phyloP scores from a whole-genome alignment of 2,888 invertebrate genomes.

The Philonicus albiceps region DNA sequence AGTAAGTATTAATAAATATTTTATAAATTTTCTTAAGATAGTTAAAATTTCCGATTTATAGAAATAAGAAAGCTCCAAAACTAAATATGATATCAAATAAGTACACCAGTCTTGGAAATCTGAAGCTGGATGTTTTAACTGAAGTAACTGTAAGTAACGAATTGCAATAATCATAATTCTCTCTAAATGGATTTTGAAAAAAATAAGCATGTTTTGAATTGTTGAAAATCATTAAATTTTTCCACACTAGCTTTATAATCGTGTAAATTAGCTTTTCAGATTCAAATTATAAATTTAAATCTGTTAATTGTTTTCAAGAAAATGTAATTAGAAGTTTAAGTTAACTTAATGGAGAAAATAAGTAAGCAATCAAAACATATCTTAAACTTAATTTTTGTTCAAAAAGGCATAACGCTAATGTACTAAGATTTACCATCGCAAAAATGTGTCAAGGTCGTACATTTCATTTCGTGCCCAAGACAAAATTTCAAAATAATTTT shows the following conservation, averaged over 20 bases:
- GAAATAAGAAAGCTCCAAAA: constrained; percentile 63
- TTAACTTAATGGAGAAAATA: too few relatives aligned
- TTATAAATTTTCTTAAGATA: background rate
- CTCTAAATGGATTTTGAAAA: too few relatives aligned
- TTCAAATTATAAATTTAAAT: too few relatives aligned
- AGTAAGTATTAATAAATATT: constrained; percentile 49
- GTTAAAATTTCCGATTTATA: constrained; percentile 51
- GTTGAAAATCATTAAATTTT: too few relatives aligned
- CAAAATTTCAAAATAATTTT: background rate
- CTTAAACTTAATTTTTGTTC: background rate
- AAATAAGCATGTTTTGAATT: too few relatives aligned
- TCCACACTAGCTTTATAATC: too few relatives aligned
- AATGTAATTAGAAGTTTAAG: background rate
- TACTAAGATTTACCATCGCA: background rate
- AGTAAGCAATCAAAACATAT: background rate
- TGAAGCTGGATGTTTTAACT: constrained; percentile 66
- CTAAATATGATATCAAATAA: constrained; percentile 71
- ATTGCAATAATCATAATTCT: too few relatives aligned
- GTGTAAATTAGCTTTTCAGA: too few relatives aligned
- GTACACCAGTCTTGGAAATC: constrained; percentile 69
- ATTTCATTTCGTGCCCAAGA: background rate
- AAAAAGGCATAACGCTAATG: background rate
- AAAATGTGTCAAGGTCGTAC: background rate
- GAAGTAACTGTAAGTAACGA: constrained; percentile 64
- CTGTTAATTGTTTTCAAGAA: too few relatives aligned